Evolutionary conservation across 1,140 invertebrate genomes (phyloP).

Genomic region (Wasmannia auropunctata): DNA sequence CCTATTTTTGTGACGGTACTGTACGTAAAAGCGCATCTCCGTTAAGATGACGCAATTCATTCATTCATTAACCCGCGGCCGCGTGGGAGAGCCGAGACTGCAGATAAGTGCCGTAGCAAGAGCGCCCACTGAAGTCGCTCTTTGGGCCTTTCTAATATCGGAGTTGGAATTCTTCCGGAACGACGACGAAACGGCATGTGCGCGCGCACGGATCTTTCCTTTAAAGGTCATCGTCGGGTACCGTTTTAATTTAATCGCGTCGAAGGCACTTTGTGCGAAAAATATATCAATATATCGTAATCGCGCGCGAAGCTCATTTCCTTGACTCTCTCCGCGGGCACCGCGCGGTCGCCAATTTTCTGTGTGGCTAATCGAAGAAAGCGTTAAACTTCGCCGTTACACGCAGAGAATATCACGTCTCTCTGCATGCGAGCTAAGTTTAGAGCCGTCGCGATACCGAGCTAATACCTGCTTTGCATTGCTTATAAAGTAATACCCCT

Average conservation of each 20-base stretch:
- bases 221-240: neutral
- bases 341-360: neutral
- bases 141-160: conserved; percentile 25
- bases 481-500: conserved; percentile 35
- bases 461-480: conserved; percentile 32
- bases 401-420: neutral
- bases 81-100: conserved; percentile 68
- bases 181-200: neutral
- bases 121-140: conserved; percentile 40
- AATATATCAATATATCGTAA: neutral
- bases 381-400: conserved; percentile 1
- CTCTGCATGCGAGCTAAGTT: neutral
- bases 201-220: neutral
- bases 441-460: conserved; percentile 7
- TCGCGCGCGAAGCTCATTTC: neutral
- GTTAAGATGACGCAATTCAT: conserved; percentile 77
- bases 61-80: conserved; percentile 74
- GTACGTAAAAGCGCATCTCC: conserved; percentile 73
- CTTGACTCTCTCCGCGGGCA: too few species aligned
- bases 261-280: neutral
- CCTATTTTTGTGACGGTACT: conserved; percentile 68
- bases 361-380: neutral
- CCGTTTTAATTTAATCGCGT: neutral
- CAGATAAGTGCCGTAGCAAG: conserved; percentile 58
- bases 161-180: neutral